Evolutionary conservation across 2,113 vertebrate species (phyloP), one percentile per base, ranked within the genome.

Genomic region (Carassius carassius): DNA sequence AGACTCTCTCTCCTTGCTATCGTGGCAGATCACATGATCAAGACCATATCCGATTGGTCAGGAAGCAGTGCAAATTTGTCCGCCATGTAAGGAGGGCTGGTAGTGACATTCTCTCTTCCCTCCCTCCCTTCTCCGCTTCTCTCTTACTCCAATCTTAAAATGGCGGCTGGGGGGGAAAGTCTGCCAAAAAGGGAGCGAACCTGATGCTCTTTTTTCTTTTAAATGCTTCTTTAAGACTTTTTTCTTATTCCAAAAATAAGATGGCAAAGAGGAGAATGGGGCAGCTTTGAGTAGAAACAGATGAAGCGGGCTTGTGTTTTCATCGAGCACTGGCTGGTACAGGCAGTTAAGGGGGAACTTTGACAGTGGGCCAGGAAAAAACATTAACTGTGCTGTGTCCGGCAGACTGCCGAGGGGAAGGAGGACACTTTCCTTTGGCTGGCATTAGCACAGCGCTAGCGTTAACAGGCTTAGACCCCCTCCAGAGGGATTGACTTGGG

Each of bases 311-410:
- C 91, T 95, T 90, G 94, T 93, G 94, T 95, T 95, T 95, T 95
- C 93, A 94, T 90, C 93, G 93, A 89, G 93, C 93, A 89, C 93
- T 94, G 92, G 94, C 94, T 95, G 90, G 81, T 86, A 87, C 90
- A 90, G 93, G 94, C 93, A 90, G 94, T 94, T 84, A 63, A 94
- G 95, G 94, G 84, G 93, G 93, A 94, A 93, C 93, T 95, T 95
- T 97, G 96, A 96, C 93, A 95, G 78, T 23, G 90, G 95, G 96
- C 96, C 96, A 97, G 95, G 94, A 95, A 94, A 92, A 95, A 96
- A 95, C 94, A 96, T 96, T 96, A 96, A 96, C 95, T 92, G 93
- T 96, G 93, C 94, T 93, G 94, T 94, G 95, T 94, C 95, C 95
- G 93, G 94, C 86, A 93, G 82, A 74, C 69, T 81, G 65, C 60